Base-by-base conservation (phyloP, 2,797 vertebrate species). In the Pangasius sanitwongsei region DNA sequence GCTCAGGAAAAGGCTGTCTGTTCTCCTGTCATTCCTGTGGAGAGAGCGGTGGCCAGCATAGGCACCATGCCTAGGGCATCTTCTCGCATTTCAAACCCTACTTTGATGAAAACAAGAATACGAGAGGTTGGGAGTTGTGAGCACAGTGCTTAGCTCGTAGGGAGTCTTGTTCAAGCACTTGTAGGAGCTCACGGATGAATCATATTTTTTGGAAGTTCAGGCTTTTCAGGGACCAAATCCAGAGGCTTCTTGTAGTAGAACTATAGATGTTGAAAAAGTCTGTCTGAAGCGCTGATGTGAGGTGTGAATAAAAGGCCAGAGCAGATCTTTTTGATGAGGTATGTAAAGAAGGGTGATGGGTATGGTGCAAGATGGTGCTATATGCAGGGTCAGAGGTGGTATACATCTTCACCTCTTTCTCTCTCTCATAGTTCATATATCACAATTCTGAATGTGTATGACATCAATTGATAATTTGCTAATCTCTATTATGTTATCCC, bases 1-100 rank as follows among this genome's bases (percentile, higher is more conserved):
- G 86, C 63, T 87, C 63, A 81, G 63, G 75, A 82, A 81, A 67
- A 87, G 77, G 31, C 75, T 81, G 77, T 87, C 77, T 57, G 86
- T 81, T 87, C 86, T 41, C 86, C 63, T 82, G 63, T 87, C 86
- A 87, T 63, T 81, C 86, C 50, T 37, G 63, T 28, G 50, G 48
- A 82, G 77, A n/a, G 74, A 87, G 63, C 34, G 23, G 55, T 67
- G 63, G 86, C 50, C 50, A 69, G 48, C 50, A 67, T 67, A n/a
- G 37, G 31, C 69, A 50, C 55, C 70, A 75, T 63, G 67, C 81
- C 87, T 37, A 4, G 6, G 59, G 69, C 82, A 63, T 20, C 41
- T 37, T 31, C 41, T 77, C 69, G 65, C 53, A 53, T 87, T 81
- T 87, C 31, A 57, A 81, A 55, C 48, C 28, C 34, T 20, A 55